Base-by-base conservation (phyloP, 2,113 vertebrate species). In the Hystrix brachyura region DNA sequence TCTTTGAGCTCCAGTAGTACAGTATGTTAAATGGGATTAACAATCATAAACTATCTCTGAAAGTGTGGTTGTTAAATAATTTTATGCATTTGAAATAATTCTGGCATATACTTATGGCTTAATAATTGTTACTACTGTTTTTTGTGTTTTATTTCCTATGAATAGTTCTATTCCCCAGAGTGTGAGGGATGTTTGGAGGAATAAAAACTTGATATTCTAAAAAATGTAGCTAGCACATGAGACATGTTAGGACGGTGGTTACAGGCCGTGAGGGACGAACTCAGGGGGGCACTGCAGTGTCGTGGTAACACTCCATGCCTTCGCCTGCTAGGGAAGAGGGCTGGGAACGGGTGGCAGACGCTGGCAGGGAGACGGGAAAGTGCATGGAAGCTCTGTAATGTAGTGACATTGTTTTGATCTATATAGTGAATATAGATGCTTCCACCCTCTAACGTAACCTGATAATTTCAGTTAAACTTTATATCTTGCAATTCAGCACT, bases 271-370 rank as follows among this genome's bases (percentile, higher is more conserved):
- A 29, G 21, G 51, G 48, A 13, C 46, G 83, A 32, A 11, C 17
- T 25, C 7, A 32, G 9, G 74, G 69, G n/a, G 1, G 0, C 18
- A 5, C 2, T 0, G 4, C 0, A 10, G 76, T 0, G 10, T 2
- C 0, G 10, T 34, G 38, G 48, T 65, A 51, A 43, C 25, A 43
- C 2, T 1, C 25, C 29, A 19, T 9, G n/a, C 19, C n/a, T 69
- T 80, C 0, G 2, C 6, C 12, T 34, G 23, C 55, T n/a, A 21
- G 15, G 29, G 23, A 25, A 27, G 10, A 48, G 38, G 11, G 14
- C 43, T 51, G 55, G 76, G 48, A 15, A 67, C 4, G 17, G n/a
- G 17, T 60, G 27, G n/a, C 23, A 2, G 48, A 11, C 23, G 21
- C 62, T 5, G 34, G 69, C 4, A 51, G 55, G 23, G 64, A 89